A percentile compares a stretch with the other conserved stretches of the same genome.
These are phyloP conservation scores for Alectoris magna DNA, from an alignment of 2,797 vertebrate species.

Conservation along the genomic window DNA sequence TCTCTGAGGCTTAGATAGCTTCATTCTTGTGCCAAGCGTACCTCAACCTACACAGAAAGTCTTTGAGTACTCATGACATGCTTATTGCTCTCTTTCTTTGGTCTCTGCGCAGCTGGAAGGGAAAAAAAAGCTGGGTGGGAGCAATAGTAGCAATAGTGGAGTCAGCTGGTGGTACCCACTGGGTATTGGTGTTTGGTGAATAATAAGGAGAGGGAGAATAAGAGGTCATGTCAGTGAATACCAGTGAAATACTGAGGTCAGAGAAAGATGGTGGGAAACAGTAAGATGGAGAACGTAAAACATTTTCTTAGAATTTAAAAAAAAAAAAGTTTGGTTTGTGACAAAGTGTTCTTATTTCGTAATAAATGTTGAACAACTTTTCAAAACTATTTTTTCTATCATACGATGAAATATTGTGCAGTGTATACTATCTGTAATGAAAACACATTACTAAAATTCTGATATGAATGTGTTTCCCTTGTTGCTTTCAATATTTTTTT, in stretches of 20 bases:
- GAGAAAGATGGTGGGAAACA: background rate
- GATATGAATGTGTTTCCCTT: background rate
- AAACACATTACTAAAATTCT: background rate
- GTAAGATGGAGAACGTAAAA: background rate
- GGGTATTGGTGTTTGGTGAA: background rate
- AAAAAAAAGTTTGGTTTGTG: background rate
- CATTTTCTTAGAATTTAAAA: background rate
- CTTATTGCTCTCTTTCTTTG: fast-evolving
- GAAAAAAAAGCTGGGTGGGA: background rate
- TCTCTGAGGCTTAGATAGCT: background rate
- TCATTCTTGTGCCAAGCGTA: background rate
- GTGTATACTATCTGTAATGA: background rate
- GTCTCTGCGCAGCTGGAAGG: background rate
- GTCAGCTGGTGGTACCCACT: background rate
- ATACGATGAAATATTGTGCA: background rate
- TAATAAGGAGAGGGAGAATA: background rate
- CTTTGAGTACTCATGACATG: background rate
- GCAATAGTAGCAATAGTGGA: background rate
- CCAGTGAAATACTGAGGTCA: background rate
- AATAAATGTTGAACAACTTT: fast-evolving
- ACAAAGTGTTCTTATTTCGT: background rate
- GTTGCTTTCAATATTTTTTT: background rate
- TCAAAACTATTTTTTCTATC: background rate
- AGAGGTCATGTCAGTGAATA: background rate
- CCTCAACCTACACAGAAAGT: background rate